Evolutionary conservation across 2,797 vertebrate genomes (phyloP).

Genomic region (Crotalus adamanteus): DNA sequence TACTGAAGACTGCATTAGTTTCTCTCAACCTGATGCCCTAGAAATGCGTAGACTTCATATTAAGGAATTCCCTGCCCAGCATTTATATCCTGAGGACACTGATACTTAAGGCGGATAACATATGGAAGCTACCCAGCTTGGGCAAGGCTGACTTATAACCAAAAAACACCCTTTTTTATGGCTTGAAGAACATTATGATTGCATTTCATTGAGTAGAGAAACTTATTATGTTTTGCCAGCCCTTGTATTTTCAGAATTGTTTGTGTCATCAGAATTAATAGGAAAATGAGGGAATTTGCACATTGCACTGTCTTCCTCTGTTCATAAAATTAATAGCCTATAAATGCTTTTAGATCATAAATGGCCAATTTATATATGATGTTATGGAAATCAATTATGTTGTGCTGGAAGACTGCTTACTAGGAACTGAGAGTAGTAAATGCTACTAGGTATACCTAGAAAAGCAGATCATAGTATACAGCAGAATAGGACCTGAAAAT

Average conservation of each 20-base stretch:
- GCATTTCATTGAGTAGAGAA: slow-evolving; percentile 40
- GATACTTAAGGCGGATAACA: not conserved
- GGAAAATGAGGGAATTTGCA: not conserved
- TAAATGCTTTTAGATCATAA: not conserved
- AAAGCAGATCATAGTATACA: not conserved
- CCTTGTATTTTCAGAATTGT: slow-evolving; percentile 18
- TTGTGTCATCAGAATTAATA: not conserved
- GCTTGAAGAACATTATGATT: slow-evolving; percentile 28
- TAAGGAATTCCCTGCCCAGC: not conserved
- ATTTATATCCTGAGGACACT: not conserved
- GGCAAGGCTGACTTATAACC: not conserved
- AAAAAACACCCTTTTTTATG: not conserved
- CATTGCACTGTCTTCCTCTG: not conserved
- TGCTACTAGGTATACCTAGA: not conserved
- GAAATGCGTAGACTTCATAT: not conserved
- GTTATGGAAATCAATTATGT: not conserved
- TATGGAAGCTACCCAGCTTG: not conserved
- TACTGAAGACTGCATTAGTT: slow-evolving; percentile 11
- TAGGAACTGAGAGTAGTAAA: not conserved
- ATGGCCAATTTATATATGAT: not conserved
- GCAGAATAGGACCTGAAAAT: not conserved
- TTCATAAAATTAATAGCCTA: not conserved
- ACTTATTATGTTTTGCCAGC: slow-evolving; percentile 6
- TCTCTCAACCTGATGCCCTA: not conserved
- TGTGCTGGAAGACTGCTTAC: not conserved